phyloP scores from a whole-genome alignment of 2,888 invertebrate genomes.

The Anarsia innoxiella region DNA sequence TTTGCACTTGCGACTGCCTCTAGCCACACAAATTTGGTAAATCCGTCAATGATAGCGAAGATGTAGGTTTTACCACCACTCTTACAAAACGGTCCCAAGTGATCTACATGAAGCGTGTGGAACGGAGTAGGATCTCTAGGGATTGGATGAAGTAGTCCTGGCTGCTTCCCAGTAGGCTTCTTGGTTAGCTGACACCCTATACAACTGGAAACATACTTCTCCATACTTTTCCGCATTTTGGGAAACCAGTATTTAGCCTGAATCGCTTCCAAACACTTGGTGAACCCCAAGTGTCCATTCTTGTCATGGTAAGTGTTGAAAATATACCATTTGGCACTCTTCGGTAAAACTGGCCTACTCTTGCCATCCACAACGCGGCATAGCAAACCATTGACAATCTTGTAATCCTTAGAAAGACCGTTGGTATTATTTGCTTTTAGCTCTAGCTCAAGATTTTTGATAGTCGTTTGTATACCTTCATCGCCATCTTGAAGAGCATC shows the following conservation, averaged over 20 bases:
- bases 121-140: slow-evolving; percentile 1
- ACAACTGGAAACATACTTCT: slow-evolving; percentile 12
- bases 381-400: background rate
- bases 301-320: slow-evolving; percentile 19
- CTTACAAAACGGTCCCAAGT: no score
- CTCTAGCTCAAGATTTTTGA: background rate
- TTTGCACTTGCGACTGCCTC: slow-evolving; percentile 10
- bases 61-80: slow-evolving; percentile 11
- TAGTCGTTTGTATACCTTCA: no score
- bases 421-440: background rate
- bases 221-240: background rate
- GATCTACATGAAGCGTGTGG: no score
- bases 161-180: slow-evolving; percentile 3
- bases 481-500: slow-evolving; percentile 18
- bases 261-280: slow-evolving; percentile 2
- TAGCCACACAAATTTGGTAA: no score
- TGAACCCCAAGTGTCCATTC: slow-evolving; percentile 21
- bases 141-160: slow-evolving; percentile 12
- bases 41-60: no score
- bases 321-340: slow-evolving; percentile 5
- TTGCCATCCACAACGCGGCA: slow-evolving; percentile 1
- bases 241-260: background rate
- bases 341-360: slow-evolving; percentile 10
- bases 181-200: slow-evolving; percentile 12
- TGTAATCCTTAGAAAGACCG: background rate